Base-by-base conservation (phyloP, 1,140 invertebrate genomes). In the Nebria ingens region DNA sequence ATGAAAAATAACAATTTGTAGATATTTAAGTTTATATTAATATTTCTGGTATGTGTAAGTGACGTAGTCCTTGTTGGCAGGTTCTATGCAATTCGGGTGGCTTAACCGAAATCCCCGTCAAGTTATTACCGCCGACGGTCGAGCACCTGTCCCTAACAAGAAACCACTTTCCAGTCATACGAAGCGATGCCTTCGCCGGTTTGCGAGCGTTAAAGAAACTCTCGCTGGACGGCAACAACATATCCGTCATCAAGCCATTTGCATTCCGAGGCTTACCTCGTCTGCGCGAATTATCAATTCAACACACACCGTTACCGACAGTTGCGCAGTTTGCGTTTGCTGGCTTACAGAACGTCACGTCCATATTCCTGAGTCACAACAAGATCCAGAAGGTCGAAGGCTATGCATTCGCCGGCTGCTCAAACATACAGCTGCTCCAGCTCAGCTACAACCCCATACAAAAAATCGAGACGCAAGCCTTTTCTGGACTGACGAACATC, bases 1-100 rank as follows among this genome's bases (percentile, higher is more conserved):
- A n/a, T n/a, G n/a, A n/a, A n/a, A n/a, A n/a, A n/a, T n/a, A n/a
- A n/a, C n/a, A n/a, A n/a, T n/a, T n/a, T n/a, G n/a, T n/a, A n/a
- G n/a, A n/a, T n/a, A n/a, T n/a, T n/a, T n/a, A n/a, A n/a, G n/a
- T n/a, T n/a, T n/a, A n/a, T n/a, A n/a, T n/a, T n/a, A n/a, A n/a
- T n/a, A n/a, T n/a, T n/a, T n/a, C n/a, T n/a, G n/a, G n/a, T n/a
- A n/a, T n/a, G n/a, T n/a, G n/a, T n/a, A n/a, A n/a, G n/a, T n/a
- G n/a, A n/a, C 25, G 25, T 9, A 6, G n/a, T n/a, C 6, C 25
- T 63, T 63, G 57, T 62, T 73, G 67, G 17, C 74, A 91, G 88
- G 87, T 90, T 51, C 78, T 90, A 59, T 91, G 88, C 77, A 90
- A 91, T 74, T 89, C 86, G 53, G 87, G 87, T 55, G 83, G 83